Percentiles rank a stretch among this genome's conserved stretches.
These are phyloP conservation scores for Pristionchus maxplancki DNA, from an alignment of 2,888 invertebrate species.

Conservation along the genomic window DNA sequence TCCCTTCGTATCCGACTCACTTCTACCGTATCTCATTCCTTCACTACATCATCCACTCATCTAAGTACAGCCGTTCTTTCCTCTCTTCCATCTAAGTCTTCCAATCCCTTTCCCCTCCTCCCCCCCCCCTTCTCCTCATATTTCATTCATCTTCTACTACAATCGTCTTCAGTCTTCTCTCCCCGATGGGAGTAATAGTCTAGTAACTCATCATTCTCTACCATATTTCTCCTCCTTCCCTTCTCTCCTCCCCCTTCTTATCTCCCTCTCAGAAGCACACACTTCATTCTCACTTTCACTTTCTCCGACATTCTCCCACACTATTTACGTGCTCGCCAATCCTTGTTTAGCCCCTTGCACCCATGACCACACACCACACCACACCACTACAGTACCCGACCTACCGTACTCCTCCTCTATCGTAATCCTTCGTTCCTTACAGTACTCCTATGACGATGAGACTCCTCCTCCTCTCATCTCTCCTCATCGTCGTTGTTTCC, in stretches of 20 bases:
- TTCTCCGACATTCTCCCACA: constrained; percentile 4
- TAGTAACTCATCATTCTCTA: not conserved
- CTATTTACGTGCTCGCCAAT: not conserved
- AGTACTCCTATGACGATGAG: not conserved
- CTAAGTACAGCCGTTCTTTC: constrained; percentile 1
- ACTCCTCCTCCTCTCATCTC: not conserved
- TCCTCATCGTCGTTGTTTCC: not conserved
- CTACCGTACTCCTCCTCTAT: constrained; percentile 1
- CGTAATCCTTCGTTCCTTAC: not conserved
- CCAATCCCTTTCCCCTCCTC: not conserved
- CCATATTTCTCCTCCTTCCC: not conserved
- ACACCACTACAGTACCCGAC: not conserved
- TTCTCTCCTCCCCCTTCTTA: not conserved
- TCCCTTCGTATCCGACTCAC: not conserved
- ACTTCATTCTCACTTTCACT: constrained; percentile 28
- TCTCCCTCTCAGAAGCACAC: constrained; percentile 5
- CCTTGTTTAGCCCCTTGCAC: not conserved
- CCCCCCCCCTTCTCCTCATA: not conserved
- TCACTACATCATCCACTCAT: not conserved
- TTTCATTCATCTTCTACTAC: constrained; percentile 14
- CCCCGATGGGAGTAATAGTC: not conserved
- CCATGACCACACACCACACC: not conserved
- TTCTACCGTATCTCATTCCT: not conserved
- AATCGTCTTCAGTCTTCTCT: not conserved
- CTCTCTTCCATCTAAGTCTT: not conserved